These are phyloP conservation scores for Pseudorhombus dupliciocellatus DNA, from an alignment of 2,113 vertebrate genomes.

Conservation along the genomic window DNA sequence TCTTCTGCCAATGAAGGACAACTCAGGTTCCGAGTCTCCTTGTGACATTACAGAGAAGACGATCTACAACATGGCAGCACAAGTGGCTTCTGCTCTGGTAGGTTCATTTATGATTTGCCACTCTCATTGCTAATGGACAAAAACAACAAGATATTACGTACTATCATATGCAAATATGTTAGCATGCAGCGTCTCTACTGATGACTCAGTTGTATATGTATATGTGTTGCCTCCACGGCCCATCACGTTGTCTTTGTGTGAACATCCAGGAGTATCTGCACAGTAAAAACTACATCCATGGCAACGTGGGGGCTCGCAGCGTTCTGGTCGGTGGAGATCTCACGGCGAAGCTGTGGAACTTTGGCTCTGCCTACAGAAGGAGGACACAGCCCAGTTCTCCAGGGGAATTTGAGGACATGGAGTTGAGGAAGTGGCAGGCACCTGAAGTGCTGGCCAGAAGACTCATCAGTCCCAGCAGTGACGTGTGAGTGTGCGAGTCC, in stretches of 20 bases:
- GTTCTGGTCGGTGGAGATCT: conserved; percentile 86
- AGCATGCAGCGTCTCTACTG: too few species aligned
- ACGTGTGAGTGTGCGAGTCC: conserved; percentile 81
- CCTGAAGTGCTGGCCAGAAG: conserved; percentile 85
- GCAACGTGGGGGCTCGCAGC: conserved; percentile 88
- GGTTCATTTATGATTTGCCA: conserved; percentile 29
- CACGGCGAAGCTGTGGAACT: conserved; percentile 88
- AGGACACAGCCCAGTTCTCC: conserved; percentile 17
- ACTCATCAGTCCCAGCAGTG: conserved; percentile 77
- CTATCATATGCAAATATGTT: background rate
- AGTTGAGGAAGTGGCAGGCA: conserved; percentile 91
- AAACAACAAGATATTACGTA: background rate
- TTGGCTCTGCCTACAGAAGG: conserved; percentile 83
- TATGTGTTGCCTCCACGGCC: background rate
- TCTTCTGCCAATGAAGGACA: conserved; percentile 58
- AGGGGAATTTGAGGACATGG: conserved; percentile 29
- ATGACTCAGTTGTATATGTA: too few species aligned
- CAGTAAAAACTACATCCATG: conserved; percentile 83
- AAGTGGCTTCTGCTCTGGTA: conserved; percentile 84
- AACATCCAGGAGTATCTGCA: conserved; percentile 86
- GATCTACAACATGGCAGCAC: conserved; percentile 78
- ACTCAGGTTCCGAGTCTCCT: conserved; percentile 1
- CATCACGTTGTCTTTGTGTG: background rate
- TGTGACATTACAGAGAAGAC: conserved; percentile 77
- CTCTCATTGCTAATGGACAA: too few species aligned